These are phyloP conservation scores for Drosophila maculinotata DNA, from an alignment of 2,888 invertebrate genomes.

Conservation along the genomic window DNA sequence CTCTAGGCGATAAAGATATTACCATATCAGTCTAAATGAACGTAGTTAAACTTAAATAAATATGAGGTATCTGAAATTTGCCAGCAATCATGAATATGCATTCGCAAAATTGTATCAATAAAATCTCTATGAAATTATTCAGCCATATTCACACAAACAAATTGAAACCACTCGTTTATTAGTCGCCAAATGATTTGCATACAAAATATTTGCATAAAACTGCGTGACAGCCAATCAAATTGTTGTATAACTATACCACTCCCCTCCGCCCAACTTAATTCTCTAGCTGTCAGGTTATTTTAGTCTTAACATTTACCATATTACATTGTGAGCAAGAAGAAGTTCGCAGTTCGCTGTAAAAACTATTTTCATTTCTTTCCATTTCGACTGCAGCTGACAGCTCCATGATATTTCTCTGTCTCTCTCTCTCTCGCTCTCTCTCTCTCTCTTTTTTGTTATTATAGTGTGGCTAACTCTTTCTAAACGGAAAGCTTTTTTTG, in stretches of 20 bases:
- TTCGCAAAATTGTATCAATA: background rate
- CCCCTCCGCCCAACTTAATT: background rate
- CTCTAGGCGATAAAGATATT: background rate
- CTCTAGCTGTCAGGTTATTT: slow-evolving; percentile 21
- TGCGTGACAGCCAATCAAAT: slow-evolving; percentile 33
- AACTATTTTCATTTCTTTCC: slow-evolving; percentile 45
- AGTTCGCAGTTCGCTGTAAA: slow-evolving; percentile 14
- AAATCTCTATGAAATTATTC: slow-evolving; percentile 7
- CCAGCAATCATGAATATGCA: background rate
- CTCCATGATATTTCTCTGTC: slow-evolving; percentile 1
- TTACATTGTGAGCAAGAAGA: slow-evolving; percentile 5
- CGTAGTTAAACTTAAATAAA: background rate
- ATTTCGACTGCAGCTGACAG: slow-evolving; percentile 54
- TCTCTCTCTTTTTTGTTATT: no score
- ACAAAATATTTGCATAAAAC: slow-evolving; percentile 36
- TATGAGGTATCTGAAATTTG: background rate
- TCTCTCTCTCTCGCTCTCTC: background rate
- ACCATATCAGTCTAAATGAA: background rate
- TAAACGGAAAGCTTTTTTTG: background rate
- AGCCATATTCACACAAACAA: slow-evolving; percentile 15
- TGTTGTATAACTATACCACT: slow-evolving; percentile 18
- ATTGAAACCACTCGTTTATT: slow-evolving; percentile 33
- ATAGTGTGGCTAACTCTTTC: background rate
- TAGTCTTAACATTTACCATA: slow-evolving; percentile 27
- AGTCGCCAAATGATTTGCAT: slow-evolving; percentile 15